These are phyloP conservation scores for Trogon surrucura DNA, from an alignment of 2,113 vertebrate species.

Conservation along the genomic window DNA sequence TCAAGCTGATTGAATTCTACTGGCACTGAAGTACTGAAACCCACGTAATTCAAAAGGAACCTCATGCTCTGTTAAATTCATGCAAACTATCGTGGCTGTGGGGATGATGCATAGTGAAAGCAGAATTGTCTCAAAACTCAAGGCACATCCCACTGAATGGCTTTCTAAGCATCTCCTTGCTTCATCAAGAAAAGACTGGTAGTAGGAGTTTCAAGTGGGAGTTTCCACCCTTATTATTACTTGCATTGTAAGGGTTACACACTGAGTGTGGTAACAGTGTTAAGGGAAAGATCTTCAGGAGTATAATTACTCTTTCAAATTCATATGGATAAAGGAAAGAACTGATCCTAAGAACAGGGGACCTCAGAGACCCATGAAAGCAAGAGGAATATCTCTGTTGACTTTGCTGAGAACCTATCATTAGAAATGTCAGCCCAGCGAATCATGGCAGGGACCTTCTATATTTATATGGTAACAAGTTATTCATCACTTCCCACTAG, in stretches of 20 bases:
- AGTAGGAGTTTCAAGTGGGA: constrained; percentile 20
- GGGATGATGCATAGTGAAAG: background rate
- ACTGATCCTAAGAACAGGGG: background rate
- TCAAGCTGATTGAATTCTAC: background rate
- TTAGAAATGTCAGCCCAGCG: background rate
- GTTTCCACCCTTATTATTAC: background rate
- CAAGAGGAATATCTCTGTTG: background rate
- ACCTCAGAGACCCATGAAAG: background rate
- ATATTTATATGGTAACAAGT: background rate
- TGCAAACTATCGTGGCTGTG: background rate
- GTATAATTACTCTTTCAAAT: background rate
- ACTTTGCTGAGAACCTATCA: background rate
- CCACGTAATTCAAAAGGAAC: background rate
- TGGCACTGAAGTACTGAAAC: background rate
- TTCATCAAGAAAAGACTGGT: background rate
- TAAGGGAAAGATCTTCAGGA: background rate
- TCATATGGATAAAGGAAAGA: background rate
- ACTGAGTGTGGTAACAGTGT: background rate
- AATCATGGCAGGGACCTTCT: background rate
- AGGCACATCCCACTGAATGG: background rate
- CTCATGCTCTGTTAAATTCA: background rate
- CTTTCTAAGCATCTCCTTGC: background rate
- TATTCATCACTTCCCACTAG: background rate
- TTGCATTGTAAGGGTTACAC: background rate
- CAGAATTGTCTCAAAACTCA: background rate